Conservation (phyloP, 2,113 vertebrate species). For the Melanerpes formicivorus region DNA sequence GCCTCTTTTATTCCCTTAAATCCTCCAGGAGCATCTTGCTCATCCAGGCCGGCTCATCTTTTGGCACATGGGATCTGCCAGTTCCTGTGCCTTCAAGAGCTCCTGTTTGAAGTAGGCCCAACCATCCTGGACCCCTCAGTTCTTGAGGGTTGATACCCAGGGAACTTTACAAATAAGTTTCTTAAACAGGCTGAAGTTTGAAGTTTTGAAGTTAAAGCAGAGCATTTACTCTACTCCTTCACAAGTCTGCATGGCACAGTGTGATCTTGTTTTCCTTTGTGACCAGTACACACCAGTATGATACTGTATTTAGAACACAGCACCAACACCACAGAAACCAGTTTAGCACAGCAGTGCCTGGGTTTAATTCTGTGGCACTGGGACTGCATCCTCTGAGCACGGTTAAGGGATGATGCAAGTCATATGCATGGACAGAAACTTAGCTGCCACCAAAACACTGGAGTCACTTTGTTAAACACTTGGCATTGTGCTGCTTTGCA, state of each 20-base stretch:
- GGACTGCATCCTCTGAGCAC: neutral
- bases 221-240: neutral
- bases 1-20: no score
- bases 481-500: neutral
- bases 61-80: no score
- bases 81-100: no score
- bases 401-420: neutral
- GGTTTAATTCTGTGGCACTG: neutral
- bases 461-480: neutral
- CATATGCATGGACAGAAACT: rapidly evolving
- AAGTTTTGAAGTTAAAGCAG: neutral
- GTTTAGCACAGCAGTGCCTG: neutral
- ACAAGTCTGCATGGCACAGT: rapidly evolving
- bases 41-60: no score
- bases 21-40: no score
- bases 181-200: no score
- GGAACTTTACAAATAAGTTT: no score
- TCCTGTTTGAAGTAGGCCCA: no score
- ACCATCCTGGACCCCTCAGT: no score
- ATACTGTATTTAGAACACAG: neutral
- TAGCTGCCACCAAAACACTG: neutral
- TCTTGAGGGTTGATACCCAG: no score
- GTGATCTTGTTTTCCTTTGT: neutral
- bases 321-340: neutral
- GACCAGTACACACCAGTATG: rapidly evolving